Evolutionary conservation across 2,113 vertebrate species (phyloP), one percentile per base, ranked within the genome.

Genomic region (Pseudopodoces humilis): DNA sequence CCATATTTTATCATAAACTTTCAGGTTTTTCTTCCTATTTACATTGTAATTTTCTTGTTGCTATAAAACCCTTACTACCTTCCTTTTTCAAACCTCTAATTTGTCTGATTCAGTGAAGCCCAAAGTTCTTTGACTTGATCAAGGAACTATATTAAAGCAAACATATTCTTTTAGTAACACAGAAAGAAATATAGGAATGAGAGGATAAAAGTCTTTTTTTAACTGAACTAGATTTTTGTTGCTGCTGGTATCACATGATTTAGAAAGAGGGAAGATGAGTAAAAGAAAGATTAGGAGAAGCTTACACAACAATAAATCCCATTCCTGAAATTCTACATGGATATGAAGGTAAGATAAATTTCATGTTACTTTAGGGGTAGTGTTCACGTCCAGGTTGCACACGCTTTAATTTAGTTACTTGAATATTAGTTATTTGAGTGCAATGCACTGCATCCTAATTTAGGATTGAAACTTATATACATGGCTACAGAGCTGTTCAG

Each of bases 281-380:
- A 33, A 62, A 84, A 39, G 7, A 60, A 85, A 56, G 8, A 53
- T 85, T 65, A 90, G 24, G 8, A 58, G 74, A 70, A 6, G 2
- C 27, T 75, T 68, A 25, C 27, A 58, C 3, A 87, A 52, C 12
- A 60, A 52, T 23, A 84, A 85, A 55, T n/a, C 7, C 1, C 7
- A 35, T 58, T 59, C 6, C 11, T 53, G 18, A 43, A 67, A 55
- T 85, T 63, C 13, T 59, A 58, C 24, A 17, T 33, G 24, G 7
- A 6, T 6, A n/a, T 7, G 24, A 78, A 47, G 5, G 8, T 25
- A 25, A 50, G 13, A 64, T 13, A 11, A 70, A 21, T 59, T 90
- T 35, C 2, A 1, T 49, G 10, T 55, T 58, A 49, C 1, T 3
- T 47, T 67, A 37, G 5, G 7, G 3, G 3, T 33, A n/a, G 12